Conservation (phyloP, 2,888 invertebrate species). For the Pterostichus niger region DNA sequence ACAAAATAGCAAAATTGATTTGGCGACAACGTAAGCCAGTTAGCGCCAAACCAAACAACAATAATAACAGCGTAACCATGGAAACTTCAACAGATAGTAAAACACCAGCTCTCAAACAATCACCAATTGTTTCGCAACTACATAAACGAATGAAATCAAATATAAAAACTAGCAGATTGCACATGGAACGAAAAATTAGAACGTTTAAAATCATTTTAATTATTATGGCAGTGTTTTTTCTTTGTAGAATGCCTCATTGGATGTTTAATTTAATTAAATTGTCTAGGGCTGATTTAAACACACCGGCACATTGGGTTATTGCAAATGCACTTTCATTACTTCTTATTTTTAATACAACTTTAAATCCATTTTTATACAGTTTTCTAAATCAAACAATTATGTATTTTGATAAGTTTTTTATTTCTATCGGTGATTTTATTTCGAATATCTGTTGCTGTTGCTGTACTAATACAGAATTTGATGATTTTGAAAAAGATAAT, state of each 20-base stretch:
- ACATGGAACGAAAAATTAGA: conserved; percentile 77
- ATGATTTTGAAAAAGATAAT: conserved; percentile 74
- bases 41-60: conserved; percentile 67
- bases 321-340: conserved; percentile 78
- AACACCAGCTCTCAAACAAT: conserved; percentile 67
- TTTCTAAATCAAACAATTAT: conserved; percentile 79
- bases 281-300: conserved; percentile 71
- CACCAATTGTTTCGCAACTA: conserved; percentile 24
- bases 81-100: conserved; percentile 71
- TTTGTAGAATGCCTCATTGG: conserved; percentile 80
- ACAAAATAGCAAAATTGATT: conserved; percentile 78
- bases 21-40: conserved; percentile 77
- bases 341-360: conserved; percentile 78
- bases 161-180: conserved; percentile 69
- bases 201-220: conserved; percentile 80
- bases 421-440: conserved; percentile 72
- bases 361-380: conserved; percentile 82
- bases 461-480: conserved; percentile 74
- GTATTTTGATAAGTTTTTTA: conserved; percentile 70
- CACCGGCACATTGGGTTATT: conserved; percentile 76
- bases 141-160: conserved; percentile 54
- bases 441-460: conserved; percentile 75
- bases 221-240: conserved; percentile 79
- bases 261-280: conserved; percentile 78
- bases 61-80: conserved; percentile 68